Conservation (phyloP, 2,888 invertebrate species). For the Meiosimyza platycephala region DNA sequence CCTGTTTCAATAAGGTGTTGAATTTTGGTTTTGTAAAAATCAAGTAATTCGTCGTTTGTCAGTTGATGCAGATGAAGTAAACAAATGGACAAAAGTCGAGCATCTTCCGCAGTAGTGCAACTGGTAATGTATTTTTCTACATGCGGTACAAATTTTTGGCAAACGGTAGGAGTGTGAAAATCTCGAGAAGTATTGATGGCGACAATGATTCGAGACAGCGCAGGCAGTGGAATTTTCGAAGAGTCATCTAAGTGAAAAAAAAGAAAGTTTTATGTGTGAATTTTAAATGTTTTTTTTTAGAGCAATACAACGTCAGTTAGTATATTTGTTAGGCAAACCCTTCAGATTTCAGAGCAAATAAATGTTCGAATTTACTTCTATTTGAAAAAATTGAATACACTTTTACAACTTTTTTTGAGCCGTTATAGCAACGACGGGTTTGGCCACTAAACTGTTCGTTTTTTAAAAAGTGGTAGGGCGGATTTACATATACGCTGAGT, state of each 20-base stretch:
- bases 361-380: too few relatives aligned
- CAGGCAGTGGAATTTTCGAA: conserved; percentile 56
- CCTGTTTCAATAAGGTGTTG: conserved; percentile 57
- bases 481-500: too few relatives aligned
- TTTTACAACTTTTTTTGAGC: too few relatives aligned
- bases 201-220: conserved; percentile 67
- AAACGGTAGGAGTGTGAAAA: conserved; percentile 64
- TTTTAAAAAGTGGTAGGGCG: too few relatives aligned
- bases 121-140: conserved; percentile 59
- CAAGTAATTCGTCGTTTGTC: conserved; percentile 62
- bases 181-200: conserved; percentile 64
- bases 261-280: conserved; percentile 39
- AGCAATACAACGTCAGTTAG: too few relatives aligned
- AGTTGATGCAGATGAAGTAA: conserved; percentile 66
- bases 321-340: too few relatives aligned
- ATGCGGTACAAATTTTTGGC: conserved; percentile 64
- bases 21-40: conserved; percentile 63
- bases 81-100: conserved; percentile 68
- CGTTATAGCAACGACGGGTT: too few relatives aligned
- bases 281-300: too few relatives aligned
- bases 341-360: too few relatives aligned
- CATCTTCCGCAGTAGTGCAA: conserved; percentile 63
- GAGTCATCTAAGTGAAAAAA: conserved; percentile 45
- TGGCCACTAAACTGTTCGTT: too few relatives aligned
- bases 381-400: too few relatives aligned